Base-by-base conservation (phyloP, 2,888 invertebrate species). In the Amphipoea oculea region DNA sequence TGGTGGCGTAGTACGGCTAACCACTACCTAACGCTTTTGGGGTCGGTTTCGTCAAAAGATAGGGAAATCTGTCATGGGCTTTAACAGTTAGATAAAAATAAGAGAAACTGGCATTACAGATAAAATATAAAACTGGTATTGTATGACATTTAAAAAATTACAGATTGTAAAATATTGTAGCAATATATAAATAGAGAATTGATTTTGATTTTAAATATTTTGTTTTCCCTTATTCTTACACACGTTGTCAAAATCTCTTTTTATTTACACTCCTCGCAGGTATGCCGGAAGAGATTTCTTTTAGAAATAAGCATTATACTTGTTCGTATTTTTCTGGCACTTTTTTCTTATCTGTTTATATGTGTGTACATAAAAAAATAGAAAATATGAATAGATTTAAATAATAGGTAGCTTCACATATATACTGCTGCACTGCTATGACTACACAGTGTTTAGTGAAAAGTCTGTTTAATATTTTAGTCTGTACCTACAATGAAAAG, bases 11-110 rank as follows among this genome's bases (percentile, higher is more conserved):
- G 68, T 69, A 36, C 60, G 74, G 57, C n/a, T 23, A 29, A 67
- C 74, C 86, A 42, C 87, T n/a, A n/a, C n/a, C n/a, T 77, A 75
- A 86, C 62, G 40, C 4, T 65, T 74, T 67, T 57, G n/a, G 68
- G 17, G 36, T 54, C 71, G 9, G 54, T 66, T 79, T 78, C 51
- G 40, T 17, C 29, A 54, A 20, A n/a, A 42, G n/a, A 36, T 57
- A 20, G 36, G 48, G 23, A 36, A 68, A 45, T 48, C 54, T 78
- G 29, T 48, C 4, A 65, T 6, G 48, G 9, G 1, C 3, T 51
- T 82, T 40, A 17, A 57, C 57, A 29, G 1, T 29, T 29, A 29
- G 14, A 60, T 23, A 7, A 20, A 54, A 54, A 54, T 54, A 23
- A 54, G 23, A 60, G n/a, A 60, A 60, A 36, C 12, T 36, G 36